These are phyloP conservation scores for Planococcus citri DNA, from an alignment of 1,140 invertebrate genomes.

Conservation along the genomic window DNA sequence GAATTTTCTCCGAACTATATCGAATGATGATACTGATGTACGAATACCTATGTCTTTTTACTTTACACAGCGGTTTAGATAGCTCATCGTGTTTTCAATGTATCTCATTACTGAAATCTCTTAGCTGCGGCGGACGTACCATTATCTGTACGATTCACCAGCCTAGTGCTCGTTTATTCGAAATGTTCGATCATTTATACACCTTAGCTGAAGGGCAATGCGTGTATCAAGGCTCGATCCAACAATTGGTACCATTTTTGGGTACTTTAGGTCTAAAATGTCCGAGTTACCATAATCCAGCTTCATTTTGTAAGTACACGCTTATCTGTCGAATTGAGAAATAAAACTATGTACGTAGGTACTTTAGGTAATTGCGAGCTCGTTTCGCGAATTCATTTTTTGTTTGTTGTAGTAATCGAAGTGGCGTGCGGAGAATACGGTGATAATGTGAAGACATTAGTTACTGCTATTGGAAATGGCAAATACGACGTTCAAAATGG, in stretches of 20 bases:
- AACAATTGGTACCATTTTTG: slow-evolving; percentile 68
- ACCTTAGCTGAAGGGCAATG: slow-evolving; percentile 76
- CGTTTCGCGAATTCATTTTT: not conserved
- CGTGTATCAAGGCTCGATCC: slow-evolving; percentile 69
- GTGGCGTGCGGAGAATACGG: slow-evolving; percentile 92
- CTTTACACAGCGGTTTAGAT: slow-evolving; percentile 81
- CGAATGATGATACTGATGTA: too few relatives aligned
- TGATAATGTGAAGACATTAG: slow-evolving; percentile 69
- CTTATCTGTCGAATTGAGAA: too few relatives aligned
- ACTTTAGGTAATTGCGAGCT: not conserved
- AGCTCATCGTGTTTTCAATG: slow-evolving; percentile 81
- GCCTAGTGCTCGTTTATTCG: slow-evolving; percentile 84
- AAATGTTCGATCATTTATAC: slow-evolving; percentile 91
- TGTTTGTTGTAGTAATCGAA: slow-evolving; percentile 58
- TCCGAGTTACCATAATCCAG: slow-evolving; percentile 89
- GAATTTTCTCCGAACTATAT: not conserved
- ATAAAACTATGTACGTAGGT: not conserved
- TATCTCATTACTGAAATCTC: slow-evolving; percentile 60
- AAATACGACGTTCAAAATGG: slow-evolving; percentile 58
- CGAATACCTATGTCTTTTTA: slow-evolving; percentile 33
- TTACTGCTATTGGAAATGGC: slow-evolving; percentile 69
- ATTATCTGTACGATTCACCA: slow-evolving; percentile 95
- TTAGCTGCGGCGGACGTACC: slow-evolving; percentile 76
- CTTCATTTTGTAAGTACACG: slow-evolving; percentile 72
- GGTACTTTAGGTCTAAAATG: slow-evolving; percentile 62